phyloP scores from a whole-genome alignment of 2,888 invertebrate genomes.

The Synanthedon tipuliformis region DNA sequence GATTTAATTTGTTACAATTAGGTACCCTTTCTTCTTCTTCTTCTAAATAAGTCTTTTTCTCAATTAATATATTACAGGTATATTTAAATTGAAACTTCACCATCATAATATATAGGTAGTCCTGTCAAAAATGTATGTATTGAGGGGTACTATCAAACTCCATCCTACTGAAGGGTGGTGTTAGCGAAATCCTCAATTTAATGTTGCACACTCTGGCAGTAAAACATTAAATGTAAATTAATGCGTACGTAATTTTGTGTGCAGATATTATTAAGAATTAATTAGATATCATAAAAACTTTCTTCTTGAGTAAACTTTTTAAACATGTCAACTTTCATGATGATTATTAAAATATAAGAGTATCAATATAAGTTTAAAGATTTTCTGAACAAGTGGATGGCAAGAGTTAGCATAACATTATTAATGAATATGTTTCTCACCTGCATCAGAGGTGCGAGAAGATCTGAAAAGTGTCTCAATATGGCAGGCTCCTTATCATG shows the following conservation, averaged over 20 bases:
- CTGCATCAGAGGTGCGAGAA: slow-evolving; percentile 83
- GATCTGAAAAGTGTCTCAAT: slow-evolving; percentile 87
- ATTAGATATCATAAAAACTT: too few species aligned
- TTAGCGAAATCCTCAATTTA: slow-evolving; percentile 61
- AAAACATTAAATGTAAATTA: slow-evolving; percentile 28
- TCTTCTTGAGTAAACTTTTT: too few species aligned
- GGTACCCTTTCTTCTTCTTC: too few species aligned
- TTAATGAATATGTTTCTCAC: slow-evolving; percentile 30
- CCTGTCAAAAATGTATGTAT: slow-evolving; percentile 21
- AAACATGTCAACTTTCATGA: too few species aligned
- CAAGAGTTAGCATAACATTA: slow-evolving; percentile 6
- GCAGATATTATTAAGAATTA: slow-evolving; percentile 11
- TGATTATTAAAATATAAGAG: too few species aligned
- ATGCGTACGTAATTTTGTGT: slow-evolving; percentile 46
- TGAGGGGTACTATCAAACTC: slow-evolving; percentile 67
- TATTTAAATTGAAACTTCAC: too few species aligned
- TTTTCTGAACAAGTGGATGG: too few species aligned
- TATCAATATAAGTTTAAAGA: too few species aligned
- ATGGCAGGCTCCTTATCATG: slow-evolving; percentile 95
- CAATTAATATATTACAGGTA: too few species aligned
- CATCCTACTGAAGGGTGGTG: slow-evolving; percentile 46
- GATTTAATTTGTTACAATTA: too few species aligned
- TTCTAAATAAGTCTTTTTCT: too few species aligned
- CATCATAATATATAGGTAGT: not conserved
- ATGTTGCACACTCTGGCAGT: slow-evolving; percentile 59